Evolutionary conservation across 2,113 vertebrate genomes (phyloP), one percentile per base, ranked within the genome.

Genomic region (Phyllostomus hastatus): DNA sequence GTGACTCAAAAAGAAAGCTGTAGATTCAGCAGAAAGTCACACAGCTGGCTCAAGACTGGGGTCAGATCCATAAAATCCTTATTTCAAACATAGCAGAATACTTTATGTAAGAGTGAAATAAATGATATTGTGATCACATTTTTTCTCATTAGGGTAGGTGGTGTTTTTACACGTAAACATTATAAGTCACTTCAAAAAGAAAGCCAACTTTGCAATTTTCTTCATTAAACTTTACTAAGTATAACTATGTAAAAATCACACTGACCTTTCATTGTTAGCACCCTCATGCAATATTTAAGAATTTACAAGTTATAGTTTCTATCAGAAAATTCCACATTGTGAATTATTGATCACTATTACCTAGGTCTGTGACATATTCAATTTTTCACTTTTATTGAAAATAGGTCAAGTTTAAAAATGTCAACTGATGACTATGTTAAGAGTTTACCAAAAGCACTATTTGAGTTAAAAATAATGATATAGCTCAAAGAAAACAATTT

Each of bases 241-340:
- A 70, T 91, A 97, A 96, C 81, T 97, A 94, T 96, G 86, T 96
- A 97, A 98, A 98, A 98, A 96, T 93, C 90, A 87, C 69, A 95
- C 78, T 97, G 75, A 94, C 67, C 82, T 97, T 98, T 90, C 96
- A 97, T 94, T 98, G 92, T 98, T 95, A 97, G 95, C 67, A 73
- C 90, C 82, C 78, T 76, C 35, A 95, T 83, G 66, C 90, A 81
- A 95, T 87, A 86, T 81, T 96, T 97, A 97, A 98, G 94, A n/a
- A 93, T 97, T 97, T 93, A 93, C 89, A 98, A 97, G 43, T 41
- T 33, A 72, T 94, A 43, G n/a, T 78, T 96, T 50, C 88, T 73
- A 57, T 31, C 83, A 97, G 96, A 93, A 93, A 88, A 90, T 54
- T 54, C 95, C 50, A 14, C 84, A 35, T 50, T 92, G 12, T 80